Conservation (phyloP, 2,888 invertebrate species). For the Macrosoma leucophasiata region DNA sequence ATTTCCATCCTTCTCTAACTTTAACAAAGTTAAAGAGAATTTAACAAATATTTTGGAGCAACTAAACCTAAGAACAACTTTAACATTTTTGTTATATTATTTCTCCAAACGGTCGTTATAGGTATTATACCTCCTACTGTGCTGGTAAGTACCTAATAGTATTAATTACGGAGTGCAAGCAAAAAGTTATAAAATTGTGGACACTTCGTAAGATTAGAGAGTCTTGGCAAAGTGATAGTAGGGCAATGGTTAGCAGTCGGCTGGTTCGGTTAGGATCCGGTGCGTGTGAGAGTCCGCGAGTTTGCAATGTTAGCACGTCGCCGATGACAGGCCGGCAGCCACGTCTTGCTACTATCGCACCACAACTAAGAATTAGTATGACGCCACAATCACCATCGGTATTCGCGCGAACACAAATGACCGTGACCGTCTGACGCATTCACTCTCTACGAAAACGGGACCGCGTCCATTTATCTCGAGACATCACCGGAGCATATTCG, state of each 20-base stretch:
- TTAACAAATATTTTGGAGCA: no score
- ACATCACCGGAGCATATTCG: conserved; percentile 34
- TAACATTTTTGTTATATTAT: no score
- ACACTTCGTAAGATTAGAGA: conserved; percentile 48
- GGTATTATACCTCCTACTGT: no score
- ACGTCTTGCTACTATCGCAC: conserved; percentile 28
- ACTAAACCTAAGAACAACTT: no score
- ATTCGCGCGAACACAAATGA: conserved; percentile 42
- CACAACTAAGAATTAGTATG: conserved; percentile 36
- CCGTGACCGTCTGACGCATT: conserved; percentile 55
- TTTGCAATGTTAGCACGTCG: conserved; percentile 29
- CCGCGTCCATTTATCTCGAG: conserved; percentile 31
- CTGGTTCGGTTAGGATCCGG: conserved; percentile 54
- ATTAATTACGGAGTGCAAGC: no score
- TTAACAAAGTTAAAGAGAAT: no score
- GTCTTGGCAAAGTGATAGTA: conserved; percentile 62
- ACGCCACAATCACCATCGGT: conserved; percentile 38
- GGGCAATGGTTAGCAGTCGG: conserved; percentile 50
- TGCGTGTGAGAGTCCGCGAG: conserved; percentile 42
- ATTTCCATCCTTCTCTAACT: no score
- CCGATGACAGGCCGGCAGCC: conserved; percentile 27
- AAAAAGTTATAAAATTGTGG: no score
- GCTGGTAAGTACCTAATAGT: no score
- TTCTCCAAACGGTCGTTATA: no score
- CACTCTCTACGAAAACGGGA: conserved; percentile 53